These are phyloP conservation scores for Pterostichus madidus DNA, from an alignment of 2,888 invertebrate genomes.

Conservation along the genomic window DNA sequence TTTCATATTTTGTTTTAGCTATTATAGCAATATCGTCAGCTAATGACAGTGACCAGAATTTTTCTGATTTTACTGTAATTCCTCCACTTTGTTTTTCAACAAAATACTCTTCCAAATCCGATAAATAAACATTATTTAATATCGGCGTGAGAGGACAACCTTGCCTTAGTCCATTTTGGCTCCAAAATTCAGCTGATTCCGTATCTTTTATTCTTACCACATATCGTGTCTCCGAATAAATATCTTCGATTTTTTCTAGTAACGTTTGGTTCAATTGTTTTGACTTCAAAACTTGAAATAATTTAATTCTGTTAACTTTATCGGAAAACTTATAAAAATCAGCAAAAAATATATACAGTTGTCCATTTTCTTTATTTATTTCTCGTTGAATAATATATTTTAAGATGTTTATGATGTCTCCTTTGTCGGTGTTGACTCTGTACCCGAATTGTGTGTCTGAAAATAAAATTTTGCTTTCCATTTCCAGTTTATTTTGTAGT, in stretches of 20 bases:
- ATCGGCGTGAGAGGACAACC: constrained; percentile 60
- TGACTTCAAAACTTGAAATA: background rate
- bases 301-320: background rate
- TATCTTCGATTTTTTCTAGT: background rate
- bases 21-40: constrained; percentile 68
- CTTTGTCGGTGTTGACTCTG: constrained; percentile 31
- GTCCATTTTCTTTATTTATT: background rate
- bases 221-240: constrained; percentile 1
- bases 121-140: constrained; percentile 61
- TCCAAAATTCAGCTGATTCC: constrained; percentile 58
- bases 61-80: constrained; percentile 60
- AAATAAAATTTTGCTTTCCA: background rate
- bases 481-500: background rate
- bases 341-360: constrained; percentile 61
- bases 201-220: constrained; percentile 56
- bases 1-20: constrained; percentile 54
- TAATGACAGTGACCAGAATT: constrained; percentile 64
- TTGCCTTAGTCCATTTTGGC: constrained; percentile 44
- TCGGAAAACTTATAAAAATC: constrained; percentile 46
- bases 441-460: constrained; percentile 4
- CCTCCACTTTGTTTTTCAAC: constrained; percentile 57
- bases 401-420: constrained; percentile 44
- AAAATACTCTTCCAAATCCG: constrained; percentile 67
- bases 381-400: constrained; percentile 23
- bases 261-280: background rate